Evolutionary conservation across 2,888 invertebrate species (phyloP).

Genomic region (Kryphioiulus occultus): DNA sequence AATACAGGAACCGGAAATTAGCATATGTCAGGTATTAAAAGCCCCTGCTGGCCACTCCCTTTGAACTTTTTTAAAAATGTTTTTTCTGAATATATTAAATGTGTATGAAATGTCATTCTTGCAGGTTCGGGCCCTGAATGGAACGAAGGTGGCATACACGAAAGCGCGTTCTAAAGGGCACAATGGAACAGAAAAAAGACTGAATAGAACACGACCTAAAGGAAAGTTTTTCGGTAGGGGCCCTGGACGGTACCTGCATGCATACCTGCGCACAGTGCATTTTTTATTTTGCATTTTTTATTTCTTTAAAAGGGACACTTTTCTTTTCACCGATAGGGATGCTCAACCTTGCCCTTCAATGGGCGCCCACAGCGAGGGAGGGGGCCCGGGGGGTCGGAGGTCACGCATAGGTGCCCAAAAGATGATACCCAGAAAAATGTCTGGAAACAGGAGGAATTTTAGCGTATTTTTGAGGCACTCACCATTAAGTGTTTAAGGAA

Average conservation of each 20-base stretch:
- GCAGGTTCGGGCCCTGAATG: not conserved
- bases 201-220: not conserved
- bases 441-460: not conserved
- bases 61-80: constrained; percentile 17
- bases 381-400: not conserved
- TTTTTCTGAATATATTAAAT: not conserved
- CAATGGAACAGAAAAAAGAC: constrained; percentile 3
- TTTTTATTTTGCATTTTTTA: constrained; percentile 7
- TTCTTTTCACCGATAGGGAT: not conserved
- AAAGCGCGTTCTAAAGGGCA: not conserved
- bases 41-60: not conserved
- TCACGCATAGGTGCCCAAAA: not conserved
- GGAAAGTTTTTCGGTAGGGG: not conserved
- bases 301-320: not conserved
- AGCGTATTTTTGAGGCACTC: no score
- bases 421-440: constrained; percentile 1
- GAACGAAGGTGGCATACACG: not conserved
- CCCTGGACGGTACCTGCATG: not conserved
- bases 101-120: constrained; percentile 9
- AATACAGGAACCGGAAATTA: not conserved
- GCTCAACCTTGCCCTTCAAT: constrained; percentile 1
- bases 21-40: constrained; percentile 23
- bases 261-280: not conserved
- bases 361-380: not conserved
- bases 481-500: no score